A percentile compares a stretch with the other conserved stretches of the same genome.
These are phyloP conservation scores for Gracilinanus agilis DNA, from an alignment of 2,113 vertebrate genomes.

Conservation along the genomic window DNA sequence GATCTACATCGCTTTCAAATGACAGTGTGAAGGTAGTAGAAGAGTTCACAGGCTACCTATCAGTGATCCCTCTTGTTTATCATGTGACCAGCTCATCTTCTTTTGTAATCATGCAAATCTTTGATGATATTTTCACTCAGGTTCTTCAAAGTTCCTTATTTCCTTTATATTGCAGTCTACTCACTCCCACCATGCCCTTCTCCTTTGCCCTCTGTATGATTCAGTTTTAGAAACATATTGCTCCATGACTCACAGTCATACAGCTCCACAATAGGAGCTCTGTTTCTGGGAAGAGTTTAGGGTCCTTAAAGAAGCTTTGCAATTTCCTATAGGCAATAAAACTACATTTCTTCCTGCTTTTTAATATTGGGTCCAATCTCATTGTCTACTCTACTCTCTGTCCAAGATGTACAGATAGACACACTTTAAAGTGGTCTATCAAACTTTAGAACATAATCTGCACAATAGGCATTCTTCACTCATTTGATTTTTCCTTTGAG, in stretches of 20 bases:
- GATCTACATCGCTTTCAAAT: background rate
- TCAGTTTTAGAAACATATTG: background rate
- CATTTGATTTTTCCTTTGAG: background rate
- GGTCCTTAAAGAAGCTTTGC: background rate
- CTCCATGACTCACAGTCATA: background rate
- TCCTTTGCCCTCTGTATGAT: background rate
- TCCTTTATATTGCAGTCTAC: background rate
- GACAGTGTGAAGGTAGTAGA: background rate
- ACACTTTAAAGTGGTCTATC: background rate
- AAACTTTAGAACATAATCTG: background rate
- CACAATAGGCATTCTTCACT: background rate
- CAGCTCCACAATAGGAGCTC: background rate
- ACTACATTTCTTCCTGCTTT: background rate
- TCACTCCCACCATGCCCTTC: background rate
- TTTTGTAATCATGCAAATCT: background rate
- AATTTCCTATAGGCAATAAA: background rate
- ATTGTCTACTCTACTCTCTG: background rate
- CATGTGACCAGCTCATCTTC: too few species aligned
- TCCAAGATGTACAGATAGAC: background rate
- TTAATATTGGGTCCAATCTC: background rate
- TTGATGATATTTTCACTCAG: background rate
- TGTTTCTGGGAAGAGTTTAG: background rate
- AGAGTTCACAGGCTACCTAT: background rate
- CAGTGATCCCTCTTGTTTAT: background rate
- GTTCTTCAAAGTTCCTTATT: background rate